Evolutionary conservation across 2,113 vertebrate species (phyloP).

Genomic region (Accipiter virgatus): DNA sequence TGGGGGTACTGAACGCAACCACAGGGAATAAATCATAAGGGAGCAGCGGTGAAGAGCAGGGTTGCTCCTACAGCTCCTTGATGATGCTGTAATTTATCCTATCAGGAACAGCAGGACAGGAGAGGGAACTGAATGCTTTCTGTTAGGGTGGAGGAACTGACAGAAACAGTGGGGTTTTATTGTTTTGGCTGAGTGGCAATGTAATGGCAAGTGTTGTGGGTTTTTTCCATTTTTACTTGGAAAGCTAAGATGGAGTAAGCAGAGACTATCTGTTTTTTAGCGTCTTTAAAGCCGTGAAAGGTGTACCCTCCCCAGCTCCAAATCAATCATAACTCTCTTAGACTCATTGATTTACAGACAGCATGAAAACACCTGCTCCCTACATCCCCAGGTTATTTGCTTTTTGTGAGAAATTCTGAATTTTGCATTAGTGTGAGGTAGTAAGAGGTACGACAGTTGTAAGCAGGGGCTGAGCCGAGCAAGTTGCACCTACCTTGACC

Average conservation of each 20-base stretch:
- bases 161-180: background rate
- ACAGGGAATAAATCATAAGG: background rate
- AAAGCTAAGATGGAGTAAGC: background rate
- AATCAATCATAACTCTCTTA: background rate
- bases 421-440: background rate
- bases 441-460: background rate
- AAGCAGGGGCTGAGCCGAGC: background rate
- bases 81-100: background rate
- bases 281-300: background rate
- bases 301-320: background rate
- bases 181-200: background rate
- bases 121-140: background rate
- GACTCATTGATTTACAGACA: conserved; percentile 1
- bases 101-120: conserved; percentile 1
- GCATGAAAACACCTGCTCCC: background rate
- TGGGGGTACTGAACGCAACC: background rate
- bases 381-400: background rate
- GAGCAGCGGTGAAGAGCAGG: background rate
- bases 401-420: background rate
- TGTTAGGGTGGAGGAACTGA: background rate
- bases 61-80: background rate
- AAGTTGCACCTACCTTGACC: background rate
- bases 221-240: background rate
- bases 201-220: background rate
- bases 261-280: background rate